phyloP scores from a whole-genome alignment of 2,888 invertebrate genomes.

The Sinodicranocentrus sp. region DNA sequence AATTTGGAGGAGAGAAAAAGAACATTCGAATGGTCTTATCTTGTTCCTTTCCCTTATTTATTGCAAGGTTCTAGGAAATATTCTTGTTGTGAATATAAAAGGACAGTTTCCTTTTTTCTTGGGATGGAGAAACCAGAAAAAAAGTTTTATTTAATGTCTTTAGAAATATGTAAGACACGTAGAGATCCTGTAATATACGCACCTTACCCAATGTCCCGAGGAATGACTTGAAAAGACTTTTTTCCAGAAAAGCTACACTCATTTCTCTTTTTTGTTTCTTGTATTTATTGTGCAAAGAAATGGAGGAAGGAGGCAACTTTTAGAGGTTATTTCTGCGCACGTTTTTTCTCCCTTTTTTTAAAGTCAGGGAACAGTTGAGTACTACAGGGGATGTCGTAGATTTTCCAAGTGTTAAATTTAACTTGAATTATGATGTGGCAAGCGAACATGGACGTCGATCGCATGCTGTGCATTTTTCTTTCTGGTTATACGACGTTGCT shows the following conservation, averaged over 20 bases:
- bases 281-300: not conserved
- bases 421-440: conserved; percentile 53
- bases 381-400: not conserved
- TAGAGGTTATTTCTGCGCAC: too few species aligned
- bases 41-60: too few species aligned
- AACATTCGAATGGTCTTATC: too few species aligned
- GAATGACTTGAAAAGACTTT: conserved; percentile 18
- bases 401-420: conserved; percentile 47
- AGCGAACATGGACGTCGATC: conserved; percentile 31
- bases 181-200: too few species aligned
- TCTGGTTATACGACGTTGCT: not conserved
- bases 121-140: not conserved
- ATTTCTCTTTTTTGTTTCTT: not conserved
- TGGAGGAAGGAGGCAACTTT: too few species aligned
- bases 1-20: conserved; percentile 9
- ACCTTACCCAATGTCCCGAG: too few species aligned
- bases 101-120: conserved; percentile 11
- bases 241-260: conserved; percentile 1
- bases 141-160: conserved; percentile 53
- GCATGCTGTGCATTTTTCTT: conserved; percentile 32
- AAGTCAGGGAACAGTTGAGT: too few species aligned
- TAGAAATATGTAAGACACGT: conserved; percentile 36
- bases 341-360: too few species aligned
- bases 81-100: not conserved
- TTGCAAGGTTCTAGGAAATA: too few species aligned